Evolutionary conservation across 2,113 vertebrate genomes (phyloP).

Genomic region (Procapra przewalskii): DNA sequence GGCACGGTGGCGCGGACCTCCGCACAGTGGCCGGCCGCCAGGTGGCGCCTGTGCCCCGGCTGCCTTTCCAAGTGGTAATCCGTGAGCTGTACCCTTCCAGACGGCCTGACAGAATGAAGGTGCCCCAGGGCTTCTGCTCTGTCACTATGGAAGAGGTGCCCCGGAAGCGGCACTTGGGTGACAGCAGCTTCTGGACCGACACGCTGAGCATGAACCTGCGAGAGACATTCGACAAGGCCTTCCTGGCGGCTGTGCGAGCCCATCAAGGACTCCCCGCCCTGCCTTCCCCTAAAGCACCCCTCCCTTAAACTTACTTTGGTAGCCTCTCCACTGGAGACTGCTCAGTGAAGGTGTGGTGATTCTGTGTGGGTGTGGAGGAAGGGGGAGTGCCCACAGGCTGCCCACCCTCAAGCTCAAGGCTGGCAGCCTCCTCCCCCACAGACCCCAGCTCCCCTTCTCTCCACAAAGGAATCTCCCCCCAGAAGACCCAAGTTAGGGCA

Average conservation of each 20-base stretch:
- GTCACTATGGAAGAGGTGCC: not conserved
- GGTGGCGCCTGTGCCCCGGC: slow-evolving; percentile 39
- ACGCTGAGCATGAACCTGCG: slow-evolving; percentile 67
- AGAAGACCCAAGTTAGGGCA: not conserved
- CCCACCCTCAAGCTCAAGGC: not conserved
- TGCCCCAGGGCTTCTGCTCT: slow-evolving; percentile 56
- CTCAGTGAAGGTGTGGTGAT: not conserved
- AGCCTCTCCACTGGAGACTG: not conserved
- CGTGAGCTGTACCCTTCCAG: not conserved
- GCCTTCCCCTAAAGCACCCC: not conserved
- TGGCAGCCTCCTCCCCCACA: not conserved
- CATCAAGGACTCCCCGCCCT: not conserved
- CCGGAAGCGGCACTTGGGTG: not conserved
- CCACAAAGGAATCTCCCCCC: not conserved
- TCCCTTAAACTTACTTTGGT: slow-evolving; percentile 25
- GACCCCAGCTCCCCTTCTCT: not conserved
- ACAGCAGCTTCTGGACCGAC: not conserved
- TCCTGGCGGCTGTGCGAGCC: not conserved
- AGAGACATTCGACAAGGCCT: slow-evolving; percentile 62
- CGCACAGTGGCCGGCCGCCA: not conserved
- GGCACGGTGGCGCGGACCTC: not conserved
- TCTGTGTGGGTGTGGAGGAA: not conserved
- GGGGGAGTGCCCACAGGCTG: not conserved
- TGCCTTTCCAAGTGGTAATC: slow-evolving; percentile 63
- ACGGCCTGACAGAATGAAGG: slow-evolving; percentile 14